Percentiles rank a stretch among this genome's conserved stretches.
phyloP scores from a whole-genome alignment of 2,797 vertebrate genomes.

The Selene dorsalis region DNA sequence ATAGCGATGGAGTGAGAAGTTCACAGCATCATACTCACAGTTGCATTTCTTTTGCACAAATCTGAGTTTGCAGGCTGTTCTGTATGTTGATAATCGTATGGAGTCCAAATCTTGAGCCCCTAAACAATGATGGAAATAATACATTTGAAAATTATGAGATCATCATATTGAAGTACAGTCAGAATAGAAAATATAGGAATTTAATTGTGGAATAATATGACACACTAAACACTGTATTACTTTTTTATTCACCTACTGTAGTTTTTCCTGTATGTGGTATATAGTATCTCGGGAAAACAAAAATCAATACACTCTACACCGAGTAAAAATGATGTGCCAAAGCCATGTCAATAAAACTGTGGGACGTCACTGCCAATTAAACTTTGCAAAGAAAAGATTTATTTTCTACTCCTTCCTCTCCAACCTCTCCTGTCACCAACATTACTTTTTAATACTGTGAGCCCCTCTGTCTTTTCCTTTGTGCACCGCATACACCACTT shows the following conservation, averaged over 20 bases:
- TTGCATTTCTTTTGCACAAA: constrained; percentile 99
- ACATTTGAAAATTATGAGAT: not conserved
- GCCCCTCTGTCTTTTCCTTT: not conserved
- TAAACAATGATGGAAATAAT: constrained; percentile 63
- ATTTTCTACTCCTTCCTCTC: not conserved
- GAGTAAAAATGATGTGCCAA: not conserved
- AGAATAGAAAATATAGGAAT: not conserved
- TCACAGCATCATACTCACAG: constrained; percentile 85
- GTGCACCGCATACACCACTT: not conserved
- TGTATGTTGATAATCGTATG: constrained; percentile 97
- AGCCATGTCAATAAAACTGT: not conserved
- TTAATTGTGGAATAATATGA: not conserved
- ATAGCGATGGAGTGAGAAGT: not conserved
- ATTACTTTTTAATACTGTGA: not conserved
- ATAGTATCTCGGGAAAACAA: not conserved
- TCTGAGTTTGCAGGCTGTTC: constrained; percentile 98
- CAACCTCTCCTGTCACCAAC: not conserved
- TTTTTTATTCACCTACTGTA: not conserved
- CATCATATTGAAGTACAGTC: not conserved
- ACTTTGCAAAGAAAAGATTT: not conserved
- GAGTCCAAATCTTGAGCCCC: constrained; percentile 99
- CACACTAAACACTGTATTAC: not conserved
- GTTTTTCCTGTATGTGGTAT: not conserved
- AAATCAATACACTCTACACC: not conserved
- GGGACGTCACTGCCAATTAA: not conserved